These are phyloP conservation scores for Odontamblyopus lacepedii DNA, from an alignment of 2,797 vertebrate genomes.

Conservation along the genomic window DNA sequence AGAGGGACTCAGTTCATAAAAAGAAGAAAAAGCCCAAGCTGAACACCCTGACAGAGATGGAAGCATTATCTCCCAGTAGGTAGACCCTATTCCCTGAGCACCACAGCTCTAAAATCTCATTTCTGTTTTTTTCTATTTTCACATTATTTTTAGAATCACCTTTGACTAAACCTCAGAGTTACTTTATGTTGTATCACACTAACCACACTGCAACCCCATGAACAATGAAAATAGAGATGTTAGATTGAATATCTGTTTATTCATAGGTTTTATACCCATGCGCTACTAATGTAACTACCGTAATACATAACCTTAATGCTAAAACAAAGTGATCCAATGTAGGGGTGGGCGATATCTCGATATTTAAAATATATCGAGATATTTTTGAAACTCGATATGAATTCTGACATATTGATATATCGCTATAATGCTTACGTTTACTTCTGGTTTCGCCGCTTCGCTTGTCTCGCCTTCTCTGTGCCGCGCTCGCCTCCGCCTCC, in stretches of 20 bases:
- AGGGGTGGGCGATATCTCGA: too few relatives aligned
- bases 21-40: conserved; percentile 18
- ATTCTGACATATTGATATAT: too few relatives aligned
- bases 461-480: too few relatives aligned
- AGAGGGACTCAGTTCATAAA: conserved; percentile 6
- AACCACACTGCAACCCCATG: background rate
- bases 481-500: too few relatives aligned
- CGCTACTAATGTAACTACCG: background rate
- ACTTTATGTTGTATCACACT: background rate
- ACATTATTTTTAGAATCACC: background rate
- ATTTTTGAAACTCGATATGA: too few relatives aligned
- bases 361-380: too few relatives aligned
- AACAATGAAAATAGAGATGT: background rate
- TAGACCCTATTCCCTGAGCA: background rate
- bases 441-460: too few relatives aligned
- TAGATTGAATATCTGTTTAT: background rate
- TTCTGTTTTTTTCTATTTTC: conserved; percentile 1
- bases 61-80: conserved; percentile 16
- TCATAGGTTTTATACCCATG: background rate
- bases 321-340: background rate
- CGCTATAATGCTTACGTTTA: too few relatives aligned
- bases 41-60: conserved; percentile 8
- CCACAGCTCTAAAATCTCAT: background rate
- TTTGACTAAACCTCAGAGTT: conserved; percentile 20
- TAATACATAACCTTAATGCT: background rate